Base-by-base conservation (phyloP, 2,888 invertebrate species). In the Ichneumon xanthorius region DNA sequence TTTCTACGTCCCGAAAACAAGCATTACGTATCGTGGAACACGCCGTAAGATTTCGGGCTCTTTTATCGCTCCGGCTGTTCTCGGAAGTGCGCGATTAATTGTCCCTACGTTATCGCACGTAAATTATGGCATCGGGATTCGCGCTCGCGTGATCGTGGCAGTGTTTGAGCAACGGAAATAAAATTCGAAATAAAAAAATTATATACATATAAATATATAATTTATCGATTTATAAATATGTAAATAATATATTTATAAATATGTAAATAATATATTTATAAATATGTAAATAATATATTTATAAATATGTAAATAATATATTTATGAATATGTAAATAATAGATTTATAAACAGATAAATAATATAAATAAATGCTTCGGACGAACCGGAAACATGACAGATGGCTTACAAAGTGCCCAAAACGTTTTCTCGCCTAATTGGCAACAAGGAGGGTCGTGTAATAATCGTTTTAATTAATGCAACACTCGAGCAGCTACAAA, bases 81-180 rank as follows among this genome's bases (percentile, higher is more conserved):
- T 76, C 79, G 61, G 50, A 82, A 71, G 79, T 86, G 82, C 77
- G 72, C 33, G 73, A 86, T 84, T 78, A 65, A 84, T 85, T 77
- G 68, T 68, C 40, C 9, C 6, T 26, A 2, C 30, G 65, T 75
- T 65, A 7, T 16, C 48, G 19, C 53, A 14, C 78, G 78, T 81
- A 30, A 85, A 63, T 75, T 19, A 48, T 55, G 7, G 48, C 71
- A 63, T 58, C 68, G 40, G 14, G 45, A 37, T 16, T 53, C 80
- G 71, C 45, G 55, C 63, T 71, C 72, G 67, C 45, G 33, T 63
- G 63, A 63, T 33, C 14, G 63, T 33, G 70, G 65, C 75, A 82
- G 79, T 85, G 85, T 79, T 77, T 26, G 30, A 70, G 22, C 45
- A 22, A 55, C 4, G 55, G 22, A 55, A 55, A 53, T 19, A 22